Evolutionary conservation across 2,113 vertebrate species (phyloP), one percentile per base, ranked within the genome.

Genomic region (Porphyrio hochstetteri): DNA sequence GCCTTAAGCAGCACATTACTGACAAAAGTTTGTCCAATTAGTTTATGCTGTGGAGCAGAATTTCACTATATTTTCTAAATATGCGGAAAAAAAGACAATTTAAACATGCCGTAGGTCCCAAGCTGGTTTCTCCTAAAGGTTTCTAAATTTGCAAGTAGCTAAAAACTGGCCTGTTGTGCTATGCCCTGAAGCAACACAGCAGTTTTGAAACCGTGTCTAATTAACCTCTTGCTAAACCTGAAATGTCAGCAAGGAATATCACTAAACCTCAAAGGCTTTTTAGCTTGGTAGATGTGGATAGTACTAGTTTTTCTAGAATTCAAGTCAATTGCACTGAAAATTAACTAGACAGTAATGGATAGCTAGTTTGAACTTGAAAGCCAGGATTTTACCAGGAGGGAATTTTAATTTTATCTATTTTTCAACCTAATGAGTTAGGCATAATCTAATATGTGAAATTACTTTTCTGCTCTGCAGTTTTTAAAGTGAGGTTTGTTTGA

Each of bases 141-240:
- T 97, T 97, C 65, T 72, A 86, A 93, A 60, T 95, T 85, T 8
- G 1, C 82, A 82, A 78, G 83, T 48, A 96, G 94, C 74, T 97
- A 93, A 95, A 96, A 97, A 90, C 89, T 95, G 85, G 52, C 56
- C 79, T 93, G 71, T 71, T 97, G 74, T 70, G 44, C 40, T 96
- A 56, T 90, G 89, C 88, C 86, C 91, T 86, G 38, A 72, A 96
- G 96, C 90, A 96, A 88, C 87, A 56, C 92, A 92, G 93, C 24
- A 17, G 82, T 50, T 64, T 59, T 90, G 84, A 91, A 96, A 97
- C 86, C 81, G 53, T 94, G 74, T 93, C 93, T 97, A 97, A 98
- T 98, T 97, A 98, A 97, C 91, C 94, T 98, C 94, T 92, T 77
- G 95, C 97, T 96, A 97, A 98, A 96, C 27, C 2, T 90, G 86